Conservation (phyloP, 2,888 invertebrate species). For the Notodonta ziczac region DNA sequence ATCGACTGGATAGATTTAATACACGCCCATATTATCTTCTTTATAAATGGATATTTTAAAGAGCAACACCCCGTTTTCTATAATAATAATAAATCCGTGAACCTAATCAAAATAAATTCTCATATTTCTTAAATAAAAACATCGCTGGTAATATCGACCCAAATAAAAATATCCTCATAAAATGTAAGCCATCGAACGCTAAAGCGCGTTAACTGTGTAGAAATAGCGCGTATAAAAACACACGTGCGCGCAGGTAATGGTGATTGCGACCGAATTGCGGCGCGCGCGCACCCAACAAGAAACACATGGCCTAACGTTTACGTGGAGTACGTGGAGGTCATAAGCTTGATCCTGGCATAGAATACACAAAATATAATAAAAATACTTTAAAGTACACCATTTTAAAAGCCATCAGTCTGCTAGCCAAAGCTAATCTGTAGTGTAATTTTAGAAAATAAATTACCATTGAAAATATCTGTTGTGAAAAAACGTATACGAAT, state of each 20-base stretch:
- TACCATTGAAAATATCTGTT: no score
- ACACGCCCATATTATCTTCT: no score
- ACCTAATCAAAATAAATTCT: slow-evolving; percentile 17
- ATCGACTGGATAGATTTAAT: no score
- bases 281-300: slow-evolving; percentile 65
- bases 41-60: not conserved
- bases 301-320: slow-evolving; percentile 73
- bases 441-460: no score
- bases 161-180: slow-evolving; percentile 48
- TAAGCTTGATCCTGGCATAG: slow-evolving; percentile 42
- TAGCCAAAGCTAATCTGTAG: no score
- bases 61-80: not conserved
- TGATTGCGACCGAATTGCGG: slow-evolving; percentile 72
- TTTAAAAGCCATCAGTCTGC: no score
- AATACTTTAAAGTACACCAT: no score
- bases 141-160: slow-evolving; percentile 29
- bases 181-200: slow-evolving; percentile 46
- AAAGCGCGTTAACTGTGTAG: slow-evolving; percentile 41
- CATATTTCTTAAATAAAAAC: slow-evolving; percentile 26
- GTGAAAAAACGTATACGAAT: no score
- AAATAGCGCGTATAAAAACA: slow-evolving; percentile 72
- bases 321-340: slow-evolving; percentile 21
- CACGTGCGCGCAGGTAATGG: slow-evolving; percentile 70
- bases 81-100: slow-evolving; percentile 2
- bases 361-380: no score